These are phyloP conservation scores for Montipora cactus DNA, from an alignment of 64 coral and sea anemone species.

Conservation along the genomic window DNA sequence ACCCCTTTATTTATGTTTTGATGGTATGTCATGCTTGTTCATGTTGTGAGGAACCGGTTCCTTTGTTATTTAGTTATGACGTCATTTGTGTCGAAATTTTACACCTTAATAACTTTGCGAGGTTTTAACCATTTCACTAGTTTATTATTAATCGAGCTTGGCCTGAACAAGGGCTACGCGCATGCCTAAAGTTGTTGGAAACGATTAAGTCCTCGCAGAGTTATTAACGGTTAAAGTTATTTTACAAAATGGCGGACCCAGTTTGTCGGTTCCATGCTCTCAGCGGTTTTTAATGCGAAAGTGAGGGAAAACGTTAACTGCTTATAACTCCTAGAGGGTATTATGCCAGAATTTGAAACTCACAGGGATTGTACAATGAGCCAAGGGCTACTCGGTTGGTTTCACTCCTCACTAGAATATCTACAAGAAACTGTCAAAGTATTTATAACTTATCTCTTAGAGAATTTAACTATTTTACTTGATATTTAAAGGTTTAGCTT, in stretches of 20 bases:
- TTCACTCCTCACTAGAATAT: no score
- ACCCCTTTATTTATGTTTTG: background rate
- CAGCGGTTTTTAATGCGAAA: background rate
- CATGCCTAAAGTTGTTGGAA: constrained; percentile 1
- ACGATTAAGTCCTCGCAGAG: background rate
- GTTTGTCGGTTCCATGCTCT: background rate
- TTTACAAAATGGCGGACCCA: background rate
- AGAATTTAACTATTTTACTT: no score
- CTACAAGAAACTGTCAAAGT: no score
- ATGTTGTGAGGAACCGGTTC: constrained; percentile 15
- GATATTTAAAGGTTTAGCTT: no score
- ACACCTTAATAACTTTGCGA: constrained; percentile 25
- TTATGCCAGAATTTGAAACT: no score
- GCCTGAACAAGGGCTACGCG: background rate
- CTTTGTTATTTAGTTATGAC: background rate
- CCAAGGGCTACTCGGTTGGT: no score
- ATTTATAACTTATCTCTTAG: no score
- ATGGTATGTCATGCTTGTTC: background rate
- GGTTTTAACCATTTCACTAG: background rate
- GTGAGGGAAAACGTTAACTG: constrained; percentile 5
- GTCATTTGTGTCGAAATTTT: background rate
- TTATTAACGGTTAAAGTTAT: background rate
- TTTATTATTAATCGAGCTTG: background rate
- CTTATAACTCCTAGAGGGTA: constrained; percentile 12
- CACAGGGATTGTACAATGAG: no score